Base-by-base conservation (phyloP, 2,797 vertebrate species). In the Dermochelys coriacea region DNA sequence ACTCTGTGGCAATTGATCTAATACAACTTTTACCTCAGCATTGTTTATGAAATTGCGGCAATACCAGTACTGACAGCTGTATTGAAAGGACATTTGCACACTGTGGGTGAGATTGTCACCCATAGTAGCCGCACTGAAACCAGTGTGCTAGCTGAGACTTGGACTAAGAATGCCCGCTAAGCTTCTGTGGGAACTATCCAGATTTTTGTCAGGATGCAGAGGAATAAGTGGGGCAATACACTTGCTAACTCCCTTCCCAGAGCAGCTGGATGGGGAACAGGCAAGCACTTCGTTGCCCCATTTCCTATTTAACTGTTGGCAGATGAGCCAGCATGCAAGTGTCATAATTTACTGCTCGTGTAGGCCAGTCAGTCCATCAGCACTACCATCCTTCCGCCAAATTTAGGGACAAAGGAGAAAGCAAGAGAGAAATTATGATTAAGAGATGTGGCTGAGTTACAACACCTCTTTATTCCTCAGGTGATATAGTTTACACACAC, bases 1-100 rank as follows among this genome's bases (percentile, higher is more conserved):
- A 80, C 93, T 96, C 91, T 92, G 94, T 91, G 88, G 89, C 88
- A 94, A 92, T 71, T 96, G 86, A 96, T 97, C 92, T 92, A 94
- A 94, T 75, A 85, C 37, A 94, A 95, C 89, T 97, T 84, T 96
- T 94, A 88, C 95, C 78, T 96, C 8, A 16, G 91, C 79, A 4
- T 80, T 95, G 89, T 94, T 97, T 89, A 80, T 90, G 93, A 86
- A 88, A 82, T 87, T 80, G 47, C 92, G 91, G 94, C 96, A 96
- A 94, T 89, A 16, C 8, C 77, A 80, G 80, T 75, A 59, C 9
- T 90, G 92, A 94, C 95, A 97, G 96, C 94, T 80, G 64, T 68
- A 64, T 3, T 82, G 93, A 96, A 96, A 93, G 87, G 49, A 91
- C 94, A 52, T 61, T 96, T 95, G 88, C 51, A 93, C 51, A 4